phyloP scores from a whole-genome alignment of 2,888 invertebrate genomes.

The Athalia circularis region DNA sequence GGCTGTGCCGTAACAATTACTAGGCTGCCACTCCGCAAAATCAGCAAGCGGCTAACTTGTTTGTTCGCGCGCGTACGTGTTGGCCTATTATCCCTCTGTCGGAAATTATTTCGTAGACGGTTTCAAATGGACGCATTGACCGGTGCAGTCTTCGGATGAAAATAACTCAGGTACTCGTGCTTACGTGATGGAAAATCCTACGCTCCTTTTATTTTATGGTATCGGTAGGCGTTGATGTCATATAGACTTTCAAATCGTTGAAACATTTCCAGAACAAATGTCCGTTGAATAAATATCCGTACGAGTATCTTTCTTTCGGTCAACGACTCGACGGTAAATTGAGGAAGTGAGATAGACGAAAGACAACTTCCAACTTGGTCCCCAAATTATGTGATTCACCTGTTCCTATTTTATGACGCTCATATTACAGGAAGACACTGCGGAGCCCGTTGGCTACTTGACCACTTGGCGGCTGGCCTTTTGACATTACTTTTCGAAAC shows the following conservation, averaged over 20 bases:
- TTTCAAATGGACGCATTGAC: slow-evolving; percentile 60
- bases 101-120: slow-evolving; percentile 68
- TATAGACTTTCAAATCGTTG: too few species aligned
- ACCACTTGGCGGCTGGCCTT: slow-evolving; percentile 30
- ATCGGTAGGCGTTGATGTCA: too few species aligned
- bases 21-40: slow-evolving; percentile 71
- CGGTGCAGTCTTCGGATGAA: slow-evolving; percentile 24
- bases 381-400: slow-evolving; percentile 73
- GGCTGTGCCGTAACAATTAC: slow-evolving; percentile 73
- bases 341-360: slow-evolving; percentile 48
- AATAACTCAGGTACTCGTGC: neutral
- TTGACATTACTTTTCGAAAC: slow-evolving; percentile 18
- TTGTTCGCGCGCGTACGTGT: slow-evolving; percentile 60
- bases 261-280: too few species aligned
- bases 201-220: too few species aligned
- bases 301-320: slow-evolving; percentile 14
- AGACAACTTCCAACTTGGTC: slow-evolving; percentile 67
- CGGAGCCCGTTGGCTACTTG: slow-evolving; percentile 64
- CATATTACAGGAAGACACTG: slow-evolving; percentile 69
- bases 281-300: neutral
- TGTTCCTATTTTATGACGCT: slow-evolving; percentile 74
- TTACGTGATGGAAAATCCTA: neutral
- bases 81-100: slow-evolving; percentile 67
- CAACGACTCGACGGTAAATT: neutral
- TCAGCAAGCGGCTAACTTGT: slow-evolving; percentile 70